Base-by-base conservation (phyloP, 2,888 invertebrate genomes). In the Pollenia griseotomentosa region DNA sequence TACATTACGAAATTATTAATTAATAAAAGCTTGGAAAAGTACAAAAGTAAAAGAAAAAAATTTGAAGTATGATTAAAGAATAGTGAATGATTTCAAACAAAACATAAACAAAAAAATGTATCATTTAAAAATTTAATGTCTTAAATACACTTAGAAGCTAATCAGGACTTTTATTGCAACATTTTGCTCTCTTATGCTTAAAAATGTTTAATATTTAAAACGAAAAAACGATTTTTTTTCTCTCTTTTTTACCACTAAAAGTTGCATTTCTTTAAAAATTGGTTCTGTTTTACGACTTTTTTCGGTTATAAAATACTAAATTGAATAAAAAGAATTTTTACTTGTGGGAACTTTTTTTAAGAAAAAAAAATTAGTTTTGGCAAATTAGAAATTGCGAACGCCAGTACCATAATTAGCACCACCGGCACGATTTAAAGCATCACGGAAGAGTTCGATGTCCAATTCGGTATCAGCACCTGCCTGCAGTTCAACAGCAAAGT, bases 391-490 rank as follows among this genome's bases (percentile, higher is more conserved):
- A 71, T 96, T 96, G 91, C 96, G 94, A 89, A 96, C 94, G 61
- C 97, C 97, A 68, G 96, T 97, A 73, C 97, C 97, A 91, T 97
- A 97, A 93, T 97, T 96, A 79, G 97, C 97, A 88, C 97, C 97
- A 53, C 97, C 96, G 83, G 96, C 97, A 92, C 95, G 95, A 90
- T 95, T 95, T 90, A 97, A 93, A 86, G 95, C 95, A 81, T 95
- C 95, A 90, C 95, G 95, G 92, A 97, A 96, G 92, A 95, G 94
- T 89, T 96, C 95, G 91, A 96, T 95, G 91, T 95, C 95, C 93
- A 97, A 94, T 91, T 97, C 97, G 55, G 95, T 94, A 91, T 95
- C 94, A 90, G 95, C 95, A 92, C 96, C 96, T 90, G 96, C 94
- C 92, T 96, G 96, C 89, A 97, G 93, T 92, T 97, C 97, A 89